phyloP scores from a whole-genome alignment of 2,113 vertebrate species.

The Cephalopterus ornatus region DNA sequence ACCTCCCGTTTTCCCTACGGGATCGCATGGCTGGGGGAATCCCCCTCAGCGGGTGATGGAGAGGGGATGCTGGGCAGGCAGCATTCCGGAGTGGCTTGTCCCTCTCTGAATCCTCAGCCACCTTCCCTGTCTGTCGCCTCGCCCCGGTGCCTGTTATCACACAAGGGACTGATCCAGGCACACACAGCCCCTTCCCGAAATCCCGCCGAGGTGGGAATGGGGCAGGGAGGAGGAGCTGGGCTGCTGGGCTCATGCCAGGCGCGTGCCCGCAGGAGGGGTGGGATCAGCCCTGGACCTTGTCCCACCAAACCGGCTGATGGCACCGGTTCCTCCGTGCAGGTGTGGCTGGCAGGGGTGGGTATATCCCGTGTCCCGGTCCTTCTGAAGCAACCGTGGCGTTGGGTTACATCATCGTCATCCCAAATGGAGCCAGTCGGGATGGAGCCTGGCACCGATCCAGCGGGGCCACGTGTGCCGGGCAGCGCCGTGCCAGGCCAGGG shows the following conservation, averaged over 20 bases:
- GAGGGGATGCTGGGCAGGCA: fast-evolving
- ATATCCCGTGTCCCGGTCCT: background rate
- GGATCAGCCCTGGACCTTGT: fast-evolving
- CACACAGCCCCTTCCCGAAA: background rate
- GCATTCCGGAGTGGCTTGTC: fast-evolving
- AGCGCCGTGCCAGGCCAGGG: fast-evolving
- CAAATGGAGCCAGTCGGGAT: fast-evolving
- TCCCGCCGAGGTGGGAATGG: background rate
- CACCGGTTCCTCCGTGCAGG: background rate
- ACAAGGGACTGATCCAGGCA: fast-evolving
- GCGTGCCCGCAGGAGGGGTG: fast-evolving
- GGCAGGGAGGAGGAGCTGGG: background rate
- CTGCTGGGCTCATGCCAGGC: fast-evolving
- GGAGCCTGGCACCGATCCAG: background rate
- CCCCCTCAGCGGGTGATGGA: background rate
- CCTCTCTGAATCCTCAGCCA: background rate
- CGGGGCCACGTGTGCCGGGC: background rate
- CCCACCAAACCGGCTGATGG: background rate
- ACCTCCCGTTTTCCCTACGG: fast-evolving
- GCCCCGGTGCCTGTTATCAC: fast-evolving
- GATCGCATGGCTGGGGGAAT: fast-evolving
- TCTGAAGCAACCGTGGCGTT: background rate
- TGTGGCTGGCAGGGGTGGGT: fast-evolving
- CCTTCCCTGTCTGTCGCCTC: background rate
- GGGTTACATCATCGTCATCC: background rate